Base-by-base conservation (phyloP, 2,113 vertebrate genomes). In the Gila orcuttii region DNA sequence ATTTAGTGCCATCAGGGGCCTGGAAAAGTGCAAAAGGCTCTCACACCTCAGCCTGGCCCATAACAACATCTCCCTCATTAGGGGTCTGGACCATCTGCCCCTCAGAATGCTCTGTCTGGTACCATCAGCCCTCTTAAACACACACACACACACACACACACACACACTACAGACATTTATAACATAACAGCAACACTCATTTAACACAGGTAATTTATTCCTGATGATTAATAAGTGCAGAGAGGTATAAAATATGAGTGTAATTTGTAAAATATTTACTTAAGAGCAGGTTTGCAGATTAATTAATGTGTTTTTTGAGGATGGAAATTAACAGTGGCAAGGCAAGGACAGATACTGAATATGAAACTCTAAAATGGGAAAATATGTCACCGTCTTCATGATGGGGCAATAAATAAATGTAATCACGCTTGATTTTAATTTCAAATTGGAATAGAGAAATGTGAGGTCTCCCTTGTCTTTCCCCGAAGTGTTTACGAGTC, bases 81-180 rank as follows among this genome's bases (percentile, higher is more conserved):
- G 39, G 0, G 94, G 96, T 47, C 91, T 99, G 85, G 87, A 90
- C 21, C 52, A 88, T 1, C 86, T 98, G 10, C 96, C 96, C 3
- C 92, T 99, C 89, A 94, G 83, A 89, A 77, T 91, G 10, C 96
- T 99, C 79, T 91, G 92, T 45, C 91, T 99, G 92, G 98, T 99
- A 90, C 91, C 50, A 21, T 47, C 80, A 64, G 64, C 15, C 31
- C 15, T 73, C 74, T 68, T 31, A 60, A 42, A 8, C 64, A 79
- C 75, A 52, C 9, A 80, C 7, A 8, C 64, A 79, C 75, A 52
- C 9, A 80, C 7, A 36, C 33, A 62, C 50, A 79, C 23, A 68
- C 33, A 62, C 4, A 50, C 47, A 52, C 50, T 52, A 52, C 50
- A 15, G 50, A 79, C 31, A 73, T 73, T 57, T 23, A 21, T 68